Conservation (phyloP, 1,140 invertebrate genomes). For the Pseudobourletiella spinata region DNA sequence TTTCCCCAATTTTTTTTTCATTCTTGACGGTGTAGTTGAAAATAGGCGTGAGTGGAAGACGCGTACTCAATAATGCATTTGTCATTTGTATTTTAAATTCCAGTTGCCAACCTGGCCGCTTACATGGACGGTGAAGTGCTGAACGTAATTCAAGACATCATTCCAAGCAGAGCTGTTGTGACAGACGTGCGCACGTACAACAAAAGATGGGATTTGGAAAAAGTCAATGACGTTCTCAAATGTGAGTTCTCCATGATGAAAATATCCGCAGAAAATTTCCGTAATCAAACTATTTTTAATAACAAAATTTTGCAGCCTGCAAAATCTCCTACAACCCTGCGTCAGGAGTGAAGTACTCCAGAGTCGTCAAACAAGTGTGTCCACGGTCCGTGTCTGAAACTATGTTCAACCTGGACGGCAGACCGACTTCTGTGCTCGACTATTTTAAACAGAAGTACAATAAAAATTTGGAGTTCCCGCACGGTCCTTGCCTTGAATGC, state of each 20-base stretch:
- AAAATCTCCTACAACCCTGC: constrained; percentile 16
- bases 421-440: neutral
- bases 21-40: neutral
- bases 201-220: neutral
- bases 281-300: neutral
- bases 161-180: neutral
- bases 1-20: neutral
- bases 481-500: neutral
- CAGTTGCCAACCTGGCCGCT: constrained; percentile 12
- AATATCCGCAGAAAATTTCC: neutral
- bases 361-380: neutral
- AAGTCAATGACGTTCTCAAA: neutral
- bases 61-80: neutral
- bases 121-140: constrained; percentile 1
- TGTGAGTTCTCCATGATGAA: neutral
- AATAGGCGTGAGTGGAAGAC: neutral
- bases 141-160: constrained; percentile 3
- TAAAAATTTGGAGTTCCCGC: neutral
- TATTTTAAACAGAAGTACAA: neutral
- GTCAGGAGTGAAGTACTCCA: neutral
- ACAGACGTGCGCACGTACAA: neutral
- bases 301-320: constrained; percentile 10
- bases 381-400: neutral
- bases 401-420: neutral
- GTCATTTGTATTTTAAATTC: neutral